Evolutionary conservation across 2,113 vertebrate genomes (phyloP), one percentile per base, ranked within the genome.

Genomic region (Struthidea cinerea): DNA sequence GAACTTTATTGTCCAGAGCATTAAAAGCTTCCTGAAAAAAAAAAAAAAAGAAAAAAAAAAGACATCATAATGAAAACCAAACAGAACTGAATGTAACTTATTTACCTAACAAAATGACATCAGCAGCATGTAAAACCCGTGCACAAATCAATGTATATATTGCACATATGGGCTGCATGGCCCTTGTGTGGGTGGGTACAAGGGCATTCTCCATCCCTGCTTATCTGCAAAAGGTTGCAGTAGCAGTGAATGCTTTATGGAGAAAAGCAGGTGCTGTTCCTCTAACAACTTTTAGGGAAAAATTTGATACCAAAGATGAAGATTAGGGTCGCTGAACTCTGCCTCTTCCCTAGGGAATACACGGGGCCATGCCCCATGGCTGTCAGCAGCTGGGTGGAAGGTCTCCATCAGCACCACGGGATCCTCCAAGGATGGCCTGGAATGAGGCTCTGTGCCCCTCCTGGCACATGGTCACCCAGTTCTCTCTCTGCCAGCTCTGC

Each of bases 21-120:
- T 96, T 97, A 81, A 99, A 96, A 50, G 98, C 98, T 95, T 99
- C 98, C 99, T 99, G 71, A 30, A 15, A 30, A 53, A 30, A 32
- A 33, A 13, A 55, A 13, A 13, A 47, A n/a, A n/a, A n/a, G n/a
- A n/a, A 65, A 24, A 24, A n/a, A 13, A 55, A 13, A 13, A 47
- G 5, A 52, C 42, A 49, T n/a, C 27, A 91, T 15, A 81, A 81
- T 7, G 17, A 84, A 78, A 76, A 60, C 15, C 11, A 71, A 94
- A 57, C 18, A 79, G 28, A 95, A 87, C 10, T 27, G n/a, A 63
- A 67, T 9, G 11, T 13, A 59, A 28, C 10, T 80, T 80, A 44
- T n/a, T 69, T 77, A 73, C 21, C 24, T 56, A 75, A 56, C 3
- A 73, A 85, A 77, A 80, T 13, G 0, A 47, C 20, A 68, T 5